A percentile compares a stretch with the other conserved stretches of the same genome.
These are phyloP conservation scores for Bugulina stolonifera DNA, from an alignment of 2,888 invertebrate species.

Conservation along the genomic window DNA sequence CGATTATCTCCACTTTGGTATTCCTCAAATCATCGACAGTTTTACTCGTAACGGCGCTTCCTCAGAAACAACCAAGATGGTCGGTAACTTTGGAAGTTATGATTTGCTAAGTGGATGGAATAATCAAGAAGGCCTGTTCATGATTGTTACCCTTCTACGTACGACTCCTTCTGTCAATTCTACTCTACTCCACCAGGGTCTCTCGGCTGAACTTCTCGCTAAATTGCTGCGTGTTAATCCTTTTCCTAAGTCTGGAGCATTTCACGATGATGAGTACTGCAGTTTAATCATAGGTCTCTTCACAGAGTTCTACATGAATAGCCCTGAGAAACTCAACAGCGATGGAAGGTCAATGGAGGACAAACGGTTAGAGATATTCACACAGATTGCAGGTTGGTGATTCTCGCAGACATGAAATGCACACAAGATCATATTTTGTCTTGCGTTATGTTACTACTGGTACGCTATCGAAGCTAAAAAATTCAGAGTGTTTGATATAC, in stretches of 20 bases:
- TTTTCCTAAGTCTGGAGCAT: too few species aligned
- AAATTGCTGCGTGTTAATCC: too few species aligned
- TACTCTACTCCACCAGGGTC: too few species aligned
- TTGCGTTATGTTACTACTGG: too few species aligned
- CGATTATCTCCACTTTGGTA: neutral
- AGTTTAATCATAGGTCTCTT: neutral
- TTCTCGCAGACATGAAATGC: too few species aligned
- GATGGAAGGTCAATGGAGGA: neutral
- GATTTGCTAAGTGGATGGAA: slow-evolving; percentile 19
- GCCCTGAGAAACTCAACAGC: neutral
- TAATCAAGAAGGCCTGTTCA: slow-evolving; percentile 11
- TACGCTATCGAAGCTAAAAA: too few species aligned
- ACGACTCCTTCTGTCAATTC: too few species aligned
- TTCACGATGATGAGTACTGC: too few species aligned
- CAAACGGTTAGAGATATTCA: neutral
- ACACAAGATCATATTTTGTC: too few species aligned
- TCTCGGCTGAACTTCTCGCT: too few species aligned
- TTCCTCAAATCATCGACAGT: neutral
- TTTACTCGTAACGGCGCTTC: neutral
- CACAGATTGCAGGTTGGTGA: too few species aligned
- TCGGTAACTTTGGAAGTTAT: slow-evolving; percentile 3
- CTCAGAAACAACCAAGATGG: neutral
- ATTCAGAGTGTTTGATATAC: too few species aligned
- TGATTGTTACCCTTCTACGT: neutral
- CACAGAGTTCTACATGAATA: neutral